Evolutionary conservation across 2,113 vertebrate genomes (phyloP).

Genomic region (Apistogramma diplotaenia): DNA sequence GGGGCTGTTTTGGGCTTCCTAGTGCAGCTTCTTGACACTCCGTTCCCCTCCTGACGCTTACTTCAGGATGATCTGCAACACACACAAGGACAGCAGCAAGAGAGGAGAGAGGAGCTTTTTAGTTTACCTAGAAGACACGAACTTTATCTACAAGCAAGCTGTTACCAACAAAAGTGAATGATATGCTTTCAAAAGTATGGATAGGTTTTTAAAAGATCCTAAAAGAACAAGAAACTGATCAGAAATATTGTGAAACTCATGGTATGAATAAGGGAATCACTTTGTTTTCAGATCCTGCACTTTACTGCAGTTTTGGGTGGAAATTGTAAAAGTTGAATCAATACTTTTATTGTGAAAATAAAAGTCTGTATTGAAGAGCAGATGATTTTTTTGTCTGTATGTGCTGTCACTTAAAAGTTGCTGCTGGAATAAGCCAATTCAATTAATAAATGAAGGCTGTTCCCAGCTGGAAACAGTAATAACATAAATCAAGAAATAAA

Average conservation of each 20-base stretch:
- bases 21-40: slow-evolving; percentile 90
- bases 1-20: slow-evolving; percentile 90
- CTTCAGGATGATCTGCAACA: slow-evolving; percentile 97
- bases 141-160: background rate
- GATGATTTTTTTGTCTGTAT: background rate
- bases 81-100: slow-evolving; percentile 9
- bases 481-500: too few relatives aligned
- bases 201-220: background rate
- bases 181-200: background rate
- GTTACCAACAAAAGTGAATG: background rate
- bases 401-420: background rate
- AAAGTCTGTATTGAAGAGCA: background rate
- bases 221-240: background rate
- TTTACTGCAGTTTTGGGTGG: too few relatives aligned
- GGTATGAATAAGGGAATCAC: too few relatives aligned
- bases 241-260: background rate
- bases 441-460: background rate
- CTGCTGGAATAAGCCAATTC: background rate
- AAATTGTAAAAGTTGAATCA: background rate
- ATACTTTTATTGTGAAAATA: background rate
- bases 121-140: background rate
- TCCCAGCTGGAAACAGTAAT: background rate
- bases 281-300: background rate
- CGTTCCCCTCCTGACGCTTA: slow-evolving; percentile 81
- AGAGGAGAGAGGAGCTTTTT: background rate